Conservation (phyloP, 2,113 vertebrate species). For the Thomomys bottae region DNA sequence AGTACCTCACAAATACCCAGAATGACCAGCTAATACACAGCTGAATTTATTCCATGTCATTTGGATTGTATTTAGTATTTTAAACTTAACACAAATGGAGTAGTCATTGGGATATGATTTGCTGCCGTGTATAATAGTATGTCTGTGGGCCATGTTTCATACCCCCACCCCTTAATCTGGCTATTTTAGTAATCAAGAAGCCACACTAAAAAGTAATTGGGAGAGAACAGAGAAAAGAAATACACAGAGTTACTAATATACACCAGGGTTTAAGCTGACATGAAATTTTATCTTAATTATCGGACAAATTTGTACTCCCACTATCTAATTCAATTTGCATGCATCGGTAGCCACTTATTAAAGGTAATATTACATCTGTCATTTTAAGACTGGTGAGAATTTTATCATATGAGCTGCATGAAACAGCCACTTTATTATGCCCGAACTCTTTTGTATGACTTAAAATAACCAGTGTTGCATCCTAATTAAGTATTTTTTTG, state of each 20-base stretch:
- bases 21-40: slow-evolving; percentile 58
- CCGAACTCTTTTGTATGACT: slow-evolving; percentile 86
- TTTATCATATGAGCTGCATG: slow-evolving; percentile 89
- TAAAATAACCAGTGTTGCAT: slow-evolving; percentile 87
- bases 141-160: slow-evolving; percentile 67
- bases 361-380: slow-evolving; percentile 95
- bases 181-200: slow-evolving; percentile 83
- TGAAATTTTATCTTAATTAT: slow-evolving; percentile 94
- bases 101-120: slow-evolving; percentile 58
- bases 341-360: slow-evolving; percentile 92
- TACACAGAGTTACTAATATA: slow-evolving; percentile 89
- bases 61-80: slow-evolving; percentile 54
- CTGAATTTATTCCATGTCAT: slow-evolving; percentile 53
- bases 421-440: slow-evolving; percentile 88
- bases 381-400: slow-evolving; percentile 91
- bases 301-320: slow-evolving; percentile 91
- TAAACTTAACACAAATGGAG: slow-evolving; percentile 65
- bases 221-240: slow-evolving; percentile 84
- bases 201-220: slow-evolving; percentile 84
- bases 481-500: slow-evolving; percentile 84
- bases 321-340: slow-evolving; percentile 95
- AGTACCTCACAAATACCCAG: slow-evolving; percentile 36
- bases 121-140: slow-evolving; percentile 71
- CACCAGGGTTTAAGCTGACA: slow-evolving; percentile 89
- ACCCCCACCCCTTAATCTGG: slow-evolving; percentile 60